Evolutionary conservation across 23 tunicate species (phyloP).

Genomic region (Trididemnum nubilum): DNA sequence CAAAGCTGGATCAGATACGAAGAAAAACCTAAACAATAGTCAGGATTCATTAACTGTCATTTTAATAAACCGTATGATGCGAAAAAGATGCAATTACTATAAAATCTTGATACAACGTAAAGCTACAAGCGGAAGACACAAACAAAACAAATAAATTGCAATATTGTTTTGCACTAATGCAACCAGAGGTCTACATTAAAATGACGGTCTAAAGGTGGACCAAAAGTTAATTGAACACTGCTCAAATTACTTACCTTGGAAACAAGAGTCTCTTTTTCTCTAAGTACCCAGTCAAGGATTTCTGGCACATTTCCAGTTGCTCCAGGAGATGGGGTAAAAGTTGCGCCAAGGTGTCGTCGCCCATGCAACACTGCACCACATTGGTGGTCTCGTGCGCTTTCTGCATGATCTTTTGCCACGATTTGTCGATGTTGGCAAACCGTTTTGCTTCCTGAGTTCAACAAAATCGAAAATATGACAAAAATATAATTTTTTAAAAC

Average conservation of each 20-base stretch:
- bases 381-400: conserved; percentile 99
- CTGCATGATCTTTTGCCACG: conserved; percentile 99
- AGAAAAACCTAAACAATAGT: conserved; percentile 81
- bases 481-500: no score
- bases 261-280: conserved; percentile 96
- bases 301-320: conserved; percentile 98
- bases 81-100: no score
- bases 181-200: no score
- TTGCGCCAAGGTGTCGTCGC: conserved; percentile 98
- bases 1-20: conserved; percentile 99
- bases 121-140: no score
- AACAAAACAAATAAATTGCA: no score
- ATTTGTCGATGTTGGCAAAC: conserved; percentile 97
- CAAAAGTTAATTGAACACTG: no score
- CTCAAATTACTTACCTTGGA: conserved; percentile 90
- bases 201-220: no score
- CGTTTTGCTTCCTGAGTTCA: conserved; percentile 91
- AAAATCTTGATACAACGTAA: no score
- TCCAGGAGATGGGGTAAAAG: conserved; percentile 95
- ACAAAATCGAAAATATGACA: no score
- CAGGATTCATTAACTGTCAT: not conserved
- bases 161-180: no score
- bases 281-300: conserved; percentile 95
- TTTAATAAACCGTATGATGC: no score
- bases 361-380: conserved; percentile 99